Base-by-base conservation (phyloP, 2,888 invertebrate species). In the Siphlonurus alternatus region DNA sequence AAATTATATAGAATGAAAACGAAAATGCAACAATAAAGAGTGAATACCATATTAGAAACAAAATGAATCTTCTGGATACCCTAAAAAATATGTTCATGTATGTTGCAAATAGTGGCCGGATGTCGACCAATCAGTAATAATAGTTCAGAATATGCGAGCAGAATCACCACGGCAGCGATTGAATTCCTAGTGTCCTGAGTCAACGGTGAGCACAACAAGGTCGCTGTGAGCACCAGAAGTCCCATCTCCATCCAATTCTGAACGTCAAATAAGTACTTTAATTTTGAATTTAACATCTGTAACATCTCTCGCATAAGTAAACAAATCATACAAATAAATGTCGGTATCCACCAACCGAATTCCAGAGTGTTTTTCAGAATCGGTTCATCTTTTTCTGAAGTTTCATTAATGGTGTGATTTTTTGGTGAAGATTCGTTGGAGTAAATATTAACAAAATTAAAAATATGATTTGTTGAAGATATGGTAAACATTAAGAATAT, bases 41-140 rank as follows among this genome's bases (percentile, higher is more conserved):
- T 24, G 88, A 87, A 72, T 91, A 91, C 78, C 89, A 85, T 0
- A 85, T 76, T 18, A 92, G 77, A 70, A 90, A 89, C 72, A 87
- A 87, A 62, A 89, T 81, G 73, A 91, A 92, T 70, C 87, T 90
- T 72, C 81, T 81, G 0, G 88, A 86, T 0, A 92, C 92, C 0
- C 87, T 89, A 70, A 83, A 85, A 66, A 92, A 77, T 88, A 92
- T 92, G 22, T 89, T 86, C 69, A 92, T 88, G 69, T 89, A 85
- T 10, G 88, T 89, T 2, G 90, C 88, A 68, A 90, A 78, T 10
- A 82, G 80, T n/a, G n/a, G n/a, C n/a, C 0, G 91, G 91, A 73
- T 89, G 84, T 67, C 89, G 87, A 0, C 91, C 90, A 53, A 91
- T 84, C 2, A 91, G 78, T 38, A 90, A 75, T 5, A 91, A 84